Evolutionary conservation across 2,113 vertebrate genomes (phyloP).

Genomic region (Thinocorus orbignyianus): DNA sequence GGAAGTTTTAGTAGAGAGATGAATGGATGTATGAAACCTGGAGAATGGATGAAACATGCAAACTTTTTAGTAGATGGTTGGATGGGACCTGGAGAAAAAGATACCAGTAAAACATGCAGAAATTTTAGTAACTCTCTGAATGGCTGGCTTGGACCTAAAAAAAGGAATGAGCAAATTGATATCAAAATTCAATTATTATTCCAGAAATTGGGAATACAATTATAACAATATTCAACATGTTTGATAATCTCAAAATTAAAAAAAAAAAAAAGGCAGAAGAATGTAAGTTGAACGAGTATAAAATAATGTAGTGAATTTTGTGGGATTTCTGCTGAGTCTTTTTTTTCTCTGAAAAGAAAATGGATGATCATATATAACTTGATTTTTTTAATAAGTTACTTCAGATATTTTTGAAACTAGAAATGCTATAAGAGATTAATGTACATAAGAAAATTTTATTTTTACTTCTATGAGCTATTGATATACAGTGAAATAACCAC

Average conservation of each 20-base stretch:
- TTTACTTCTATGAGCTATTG: not conserved
- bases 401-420: not conserved
- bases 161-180: constrained; percentile 57
- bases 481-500: not conserved
- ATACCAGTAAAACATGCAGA: not conserved
- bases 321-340: not conserved
- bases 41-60: not conserved
- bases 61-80: constrained; percentile 13
- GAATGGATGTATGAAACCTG: not conserved
- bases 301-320: not conserved
- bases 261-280: not conserved
- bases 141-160: constrained; percentile 37
- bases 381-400: not conserved
- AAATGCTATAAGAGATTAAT: not conserved
- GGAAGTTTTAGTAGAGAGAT: not conserved
- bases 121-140: not conserved
- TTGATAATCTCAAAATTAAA: not conserved
- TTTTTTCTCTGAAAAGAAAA: constrained; percentile 15
- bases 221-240: not conserved
- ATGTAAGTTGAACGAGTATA: not conserved
- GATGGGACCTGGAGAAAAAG: constrained; percentile 6
- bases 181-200: not conserved
- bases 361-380: not conserved
- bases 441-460: not conserved
- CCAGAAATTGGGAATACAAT: not conserved